phyloP scores from a whole-genome alignment of 2,113 vertebrate genomes.

The Galbula dea region DNA sequence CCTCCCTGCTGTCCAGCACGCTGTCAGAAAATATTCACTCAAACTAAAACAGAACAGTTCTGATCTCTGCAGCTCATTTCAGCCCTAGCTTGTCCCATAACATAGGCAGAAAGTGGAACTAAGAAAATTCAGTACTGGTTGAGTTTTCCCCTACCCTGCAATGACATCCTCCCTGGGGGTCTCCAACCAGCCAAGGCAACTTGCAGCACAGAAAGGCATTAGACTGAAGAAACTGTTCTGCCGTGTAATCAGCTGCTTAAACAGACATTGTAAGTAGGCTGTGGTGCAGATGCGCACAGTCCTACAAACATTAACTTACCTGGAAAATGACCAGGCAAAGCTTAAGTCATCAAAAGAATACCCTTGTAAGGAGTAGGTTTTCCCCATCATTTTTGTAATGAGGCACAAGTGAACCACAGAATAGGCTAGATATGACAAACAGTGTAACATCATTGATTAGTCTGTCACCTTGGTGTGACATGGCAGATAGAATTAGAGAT shows the following conservation, averaged over 20 bases:
- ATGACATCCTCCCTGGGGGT: background rate
- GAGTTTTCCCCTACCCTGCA: background rate
- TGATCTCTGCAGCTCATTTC: conserved; percentile 7
- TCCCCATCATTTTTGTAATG: background rate
- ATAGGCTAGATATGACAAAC: background rate
- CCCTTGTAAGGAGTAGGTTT: background rate
- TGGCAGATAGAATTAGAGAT: background rate
- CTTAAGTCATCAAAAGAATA: background rate
- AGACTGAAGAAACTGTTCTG: background rate
- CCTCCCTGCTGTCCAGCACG: background rate
- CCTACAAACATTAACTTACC: background rate
- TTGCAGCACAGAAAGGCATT: background rate
- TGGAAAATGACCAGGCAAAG: background rate
- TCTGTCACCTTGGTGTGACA: background rate
- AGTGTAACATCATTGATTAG: background rate
- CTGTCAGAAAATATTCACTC: conserved; percentile 12
- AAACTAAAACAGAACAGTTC: background rate
- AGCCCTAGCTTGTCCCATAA: background rate
- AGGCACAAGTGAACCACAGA: background rate
- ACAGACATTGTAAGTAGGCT: background rate
- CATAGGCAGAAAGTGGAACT: background rate
- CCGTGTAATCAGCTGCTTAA: conserved; percentile 15
- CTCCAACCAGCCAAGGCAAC: conserved; percentile 10
- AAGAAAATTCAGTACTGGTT: background rate
- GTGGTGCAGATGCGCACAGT: background rate